phyloP scores from a whole-genome alignment of 2,113 vertebrate genomes.

The Nipponia nippon region DNA sequence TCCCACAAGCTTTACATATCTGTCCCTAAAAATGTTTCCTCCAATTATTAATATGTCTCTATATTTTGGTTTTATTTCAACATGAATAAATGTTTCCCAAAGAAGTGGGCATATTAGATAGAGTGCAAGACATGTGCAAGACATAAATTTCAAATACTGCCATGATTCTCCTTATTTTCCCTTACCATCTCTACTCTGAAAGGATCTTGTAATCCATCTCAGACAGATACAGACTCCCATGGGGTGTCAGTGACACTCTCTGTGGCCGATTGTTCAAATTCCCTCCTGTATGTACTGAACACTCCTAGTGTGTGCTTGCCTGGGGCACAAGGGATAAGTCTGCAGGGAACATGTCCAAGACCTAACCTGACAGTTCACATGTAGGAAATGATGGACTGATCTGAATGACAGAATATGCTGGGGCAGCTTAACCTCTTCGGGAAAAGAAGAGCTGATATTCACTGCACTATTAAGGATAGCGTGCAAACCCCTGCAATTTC shows the following conservation, averaged over 20 bases:
- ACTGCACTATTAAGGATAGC: not conserved
- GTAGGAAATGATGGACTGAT: not conserved
- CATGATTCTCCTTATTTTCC: not conserved
- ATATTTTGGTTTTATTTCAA: not conserved
- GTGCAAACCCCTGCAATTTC: not conserved
- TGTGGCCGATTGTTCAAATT: not conserved
- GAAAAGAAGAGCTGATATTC: not conserved
- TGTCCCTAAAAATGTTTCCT: not conserved
- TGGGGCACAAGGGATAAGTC: not conserved
- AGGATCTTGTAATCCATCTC: not conserved
- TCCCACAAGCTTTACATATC: not conserved
- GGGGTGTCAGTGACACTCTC: not conserved
- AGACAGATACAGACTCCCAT: not conserved
- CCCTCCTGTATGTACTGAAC: not conserved
- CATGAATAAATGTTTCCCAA: not conserved
- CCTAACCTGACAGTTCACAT: not conserved
- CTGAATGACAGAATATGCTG: not conserved
- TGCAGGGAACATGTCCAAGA: not conserved
- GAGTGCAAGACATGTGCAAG: not conserved
- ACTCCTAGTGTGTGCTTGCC: not conserved
- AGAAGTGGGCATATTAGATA: not conserved
- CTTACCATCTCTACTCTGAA: not conserved
- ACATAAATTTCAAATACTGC: not conserved
- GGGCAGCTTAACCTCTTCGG: not conserved
- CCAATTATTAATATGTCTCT: not conserved